phyloP scores from a whole-genome alignment of 2,888 invertebrate species.

The Catocala fraxini region DNA sequence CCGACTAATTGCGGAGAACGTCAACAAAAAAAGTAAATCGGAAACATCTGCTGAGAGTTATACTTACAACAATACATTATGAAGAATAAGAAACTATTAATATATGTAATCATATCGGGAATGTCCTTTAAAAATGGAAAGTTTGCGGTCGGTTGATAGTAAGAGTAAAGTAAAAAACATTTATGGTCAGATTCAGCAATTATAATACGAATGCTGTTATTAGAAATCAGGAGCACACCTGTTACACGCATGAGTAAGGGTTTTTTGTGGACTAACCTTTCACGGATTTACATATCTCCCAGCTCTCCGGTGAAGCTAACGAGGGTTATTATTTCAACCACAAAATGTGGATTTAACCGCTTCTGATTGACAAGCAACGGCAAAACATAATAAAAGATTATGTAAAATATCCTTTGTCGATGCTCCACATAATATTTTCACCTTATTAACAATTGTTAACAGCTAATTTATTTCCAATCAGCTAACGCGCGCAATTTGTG shows the following conservation, averaged over 20 bases:
- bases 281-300: slow-evolving; percentile 83
- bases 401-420: slow-evolving; percentile 62
- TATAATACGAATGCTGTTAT: slow-evolving; percentile 71
- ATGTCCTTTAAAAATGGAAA: slow-evolving; percentile 70
- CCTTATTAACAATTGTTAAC: slow-evolving; percentile 75
- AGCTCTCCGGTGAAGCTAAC: slow-evolving; percentile 79
- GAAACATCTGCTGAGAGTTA: slow-evolving; percentile 49
- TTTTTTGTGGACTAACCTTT: slow-evolving; percentile 80
- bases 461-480: slow-evolving; percentile 67
- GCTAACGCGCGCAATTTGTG: slow-evolving; percentile 58
- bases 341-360: slow-evolving; percentile 77
- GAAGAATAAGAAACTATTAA: slow-evolving; percentile 31
- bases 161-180: slow-evolving; percentile 67
- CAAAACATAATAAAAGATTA: slow-evolving; percentile 70
- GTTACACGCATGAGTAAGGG: slow-evolving; percentile 74
- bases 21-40: slow-evolving; percentile 34
- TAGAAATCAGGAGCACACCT: slow-evolving; percentile 82
- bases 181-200: slow-evolving; percentile 70
- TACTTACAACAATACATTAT: slow-evolving; percentile 30
- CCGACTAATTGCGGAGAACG: slow-evolving; percentile 26
- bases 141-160: slow-evolving; percentile 65
- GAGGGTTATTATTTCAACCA: slow-evolving; percentile 84
- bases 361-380: slow-evolving; percentile 78
- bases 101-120: slow-evolving; percentile 39
- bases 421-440: slow-evolving; percentile 68